phyloP scores from a whole-genome alignment of 2,797 vertebrate genomes.

The Anguilla obscura region DNA sequence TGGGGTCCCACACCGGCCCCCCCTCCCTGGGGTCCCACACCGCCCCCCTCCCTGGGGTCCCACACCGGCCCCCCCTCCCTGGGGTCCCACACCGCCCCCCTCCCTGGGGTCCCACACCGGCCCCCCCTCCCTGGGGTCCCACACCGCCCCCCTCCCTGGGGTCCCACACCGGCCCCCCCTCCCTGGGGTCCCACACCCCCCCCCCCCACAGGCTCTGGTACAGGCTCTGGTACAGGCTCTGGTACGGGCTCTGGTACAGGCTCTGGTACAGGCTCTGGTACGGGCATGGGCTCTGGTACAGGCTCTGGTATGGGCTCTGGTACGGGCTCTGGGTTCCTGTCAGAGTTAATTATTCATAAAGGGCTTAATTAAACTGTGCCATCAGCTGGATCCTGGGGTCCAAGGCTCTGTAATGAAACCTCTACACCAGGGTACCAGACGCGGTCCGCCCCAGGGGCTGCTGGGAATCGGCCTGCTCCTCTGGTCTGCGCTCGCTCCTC shows the following conservation, averaged over 20 bases:
- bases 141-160: background rate
- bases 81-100: no score
- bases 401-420: background rate
- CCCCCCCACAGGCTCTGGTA: background rate
- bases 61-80: no score
- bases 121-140: background rate
- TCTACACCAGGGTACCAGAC: background rate
- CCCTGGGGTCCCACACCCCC: background rate
- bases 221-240: no score
- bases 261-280: no score
- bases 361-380: background rate
- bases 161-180: background rate
- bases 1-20: no score
- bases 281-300: no score
- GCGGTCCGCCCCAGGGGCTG: no score
- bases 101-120: background rate
- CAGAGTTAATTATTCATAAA: background rate
- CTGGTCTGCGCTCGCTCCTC: background rate
- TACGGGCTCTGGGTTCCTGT: no score
- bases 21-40: no score
- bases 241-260: no score
- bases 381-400: background rate
- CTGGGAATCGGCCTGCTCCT: background rate
- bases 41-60: no score
- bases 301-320: no score